Evolutionary conservation across 64 coral and sea anemone genomes (phyloP), one percentile per base, ranked within the genome.

Genomic region (Dendrophyllia cribrosa): DNA sequence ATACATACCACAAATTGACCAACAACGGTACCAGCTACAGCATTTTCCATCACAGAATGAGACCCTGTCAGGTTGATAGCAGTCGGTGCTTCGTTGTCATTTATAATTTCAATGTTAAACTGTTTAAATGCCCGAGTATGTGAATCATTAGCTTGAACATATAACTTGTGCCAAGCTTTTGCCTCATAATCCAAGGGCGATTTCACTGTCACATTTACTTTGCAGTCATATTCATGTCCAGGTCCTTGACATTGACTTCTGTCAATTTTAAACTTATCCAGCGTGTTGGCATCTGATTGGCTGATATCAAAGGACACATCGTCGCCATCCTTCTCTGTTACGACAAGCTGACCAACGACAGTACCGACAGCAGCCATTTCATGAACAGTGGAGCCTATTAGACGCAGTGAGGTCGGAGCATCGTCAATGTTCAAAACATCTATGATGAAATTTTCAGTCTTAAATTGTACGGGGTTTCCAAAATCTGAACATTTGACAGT

Each of bases 61-160:
- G 74, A 63, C 3, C 95, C 76, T 56, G 89, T 94, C 12, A 97
- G 85, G 52, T 10, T 55, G 20, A 97, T 55, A 20, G 59, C 58
- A 5, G 91, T 91, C 82, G 95, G 95, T 49, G 14, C 25, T 62
- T 97, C 95, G 88, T 97, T 97, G 9, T 90, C 92, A 88, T 97
- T 75, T 17, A 77, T 50, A 47, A 97, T 61, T 75, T 74, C 72
- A 50, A 97, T 65, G 77, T 90, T 91, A 12, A 93, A 97, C 3
- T 58, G 50, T 50, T 91, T 91, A 34, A 85, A 64, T 43, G 90
- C 58, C 34, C 74, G 83, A 48, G 88, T 77, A 46, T 79, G 49
- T 7, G 88, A 93, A 70, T 94, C 92, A 78, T 91, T 97, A 6
- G 84, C 95, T 43, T 77, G 51, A 24, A 97, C 76, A 43, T 66